These are phyloP conservation scores for Cygnus buccinator DNA, from an alignment of 2,113 vertebrate genomes.

Conservation along the genomic window DNA sequence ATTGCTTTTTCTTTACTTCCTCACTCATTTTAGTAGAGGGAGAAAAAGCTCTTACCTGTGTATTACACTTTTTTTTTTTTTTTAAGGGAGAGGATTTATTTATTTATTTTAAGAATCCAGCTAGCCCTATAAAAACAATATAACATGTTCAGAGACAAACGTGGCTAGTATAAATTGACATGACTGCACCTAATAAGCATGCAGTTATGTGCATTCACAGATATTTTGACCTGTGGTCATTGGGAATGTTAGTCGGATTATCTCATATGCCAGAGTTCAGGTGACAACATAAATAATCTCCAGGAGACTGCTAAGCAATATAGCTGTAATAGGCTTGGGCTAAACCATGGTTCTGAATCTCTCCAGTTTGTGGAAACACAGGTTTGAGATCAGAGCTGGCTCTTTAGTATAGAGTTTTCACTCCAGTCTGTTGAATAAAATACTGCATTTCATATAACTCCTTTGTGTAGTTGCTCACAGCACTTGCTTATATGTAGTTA, in stretches of 20 bases:
- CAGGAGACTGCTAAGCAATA: not conserved
- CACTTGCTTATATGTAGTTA: not conserved
- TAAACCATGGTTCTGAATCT: not conserved
- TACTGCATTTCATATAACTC: not conserved
- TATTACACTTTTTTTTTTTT: not conserved
- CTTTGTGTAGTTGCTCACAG: not conserved
- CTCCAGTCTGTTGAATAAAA: not conserved
- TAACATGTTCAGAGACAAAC: not conserved
- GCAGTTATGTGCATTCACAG: not conserved
- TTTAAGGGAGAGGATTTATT: not conserved
- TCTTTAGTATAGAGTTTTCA: not conserved
- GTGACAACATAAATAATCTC: not conserved
- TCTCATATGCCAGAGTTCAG: slow-evolving; percentile 18
- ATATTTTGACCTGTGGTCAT: not conserved
- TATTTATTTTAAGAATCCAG: not conserved
- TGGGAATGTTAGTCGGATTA: slow-evolving; percentile 8
- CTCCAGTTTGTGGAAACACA: not conserved
- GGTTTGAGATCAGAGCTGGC: not conserved
- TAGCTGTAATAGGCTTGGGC: not conserved
- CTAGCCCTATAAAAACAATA: not conserved
- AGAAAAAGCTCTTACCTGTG: not conserved
- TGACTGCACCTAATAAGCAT: not conserved
- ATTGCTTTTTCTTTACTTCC: not conserved
- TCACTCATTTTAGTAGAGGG: not conserved
- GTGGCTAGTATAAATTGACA: not conserved